A percentile compares a stretch with the other conserved stretches of the same genome.
Evolutionary conservation across 2,888 invertebrate species (phyloP).

Genomic region (Oxytorus armatus): DNA sequence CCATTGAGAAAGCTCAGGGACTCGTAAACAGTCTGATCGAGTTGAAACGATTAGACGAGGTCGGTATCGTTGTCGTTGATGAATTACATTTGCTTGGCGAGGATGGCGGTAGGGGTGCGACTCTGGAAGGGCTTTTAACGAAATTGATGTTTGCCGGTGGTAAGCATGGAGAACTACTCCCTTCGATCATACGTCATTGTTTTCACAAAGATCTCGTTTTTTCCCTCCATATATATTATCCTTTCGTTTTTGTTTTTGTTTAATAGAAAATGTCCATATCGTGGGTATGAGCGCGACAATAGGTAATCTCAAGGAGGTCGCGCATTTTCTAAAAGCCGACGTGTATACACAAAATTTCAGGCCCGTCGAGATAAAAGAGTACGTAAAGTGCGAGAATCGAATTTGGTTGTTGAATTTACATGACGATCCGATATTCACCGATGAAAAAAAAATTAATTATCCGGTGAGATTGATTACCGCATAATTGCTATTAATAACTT

Average conservation of each 20-base stretch:
- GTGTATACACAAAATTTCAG: slow-evolving; percentile 94
- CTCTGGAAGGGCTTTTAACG: slow-evolving; percentile 92
- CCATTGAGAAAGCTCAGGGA: slow-evolving; percentile 97
- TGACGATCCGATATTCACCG: slow-evolving; percentile 86
- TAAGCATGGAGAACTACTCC: slow-evolving; percentile 82
- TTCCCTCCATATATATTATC: slow-evolving; percentile 1
- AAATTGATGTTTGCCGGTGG: slow-evolving; percentile 91
- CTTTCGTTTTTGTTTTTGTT: slow-evolving; percentile 43
- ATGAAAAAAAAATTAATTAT: slow-evolving; percentile 85
- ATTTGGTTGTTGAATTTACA: slow-evolving; percentile 86
- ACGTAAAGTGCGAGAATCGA: slow-evolving; percentile 90
- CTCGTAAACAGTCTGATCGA: slow-evolving; percentile 95
- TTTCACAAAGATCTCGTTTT: slow-evolving; percentile 4
- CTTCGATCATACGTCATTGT: slow-evolving; percentile 27
- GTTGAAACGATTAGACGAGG: slow-evolving; percentile 87
- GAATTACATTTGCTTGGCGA: slow-evolving; percentile 98
- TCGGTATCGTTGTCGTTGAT: slow-evolving; percentile 89
- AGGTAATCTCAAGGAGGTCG: slow-evolving; percentile 94
- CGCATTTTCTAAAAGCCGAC: slow-evolving; percentile 92
- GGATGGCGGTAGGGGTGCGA: slow-evolving; percentile 91
- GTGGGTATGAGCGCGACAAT: slow-evolving; percentile 99
- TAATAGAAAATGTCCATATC: slow-evolving; percentile 90
- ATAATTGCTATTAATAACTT: slow-evolving; percentile 14
- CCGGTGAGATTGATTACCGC: slow-evolving; percentile 83
- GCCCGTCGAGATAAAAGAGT: slow-evolving; percentile 94